These are phyloP conservation scores for Zoroaster sp. DNA, from an alignment of 53 echinoderm and acorn worm species.

Conservation along the genomic window DNA sequence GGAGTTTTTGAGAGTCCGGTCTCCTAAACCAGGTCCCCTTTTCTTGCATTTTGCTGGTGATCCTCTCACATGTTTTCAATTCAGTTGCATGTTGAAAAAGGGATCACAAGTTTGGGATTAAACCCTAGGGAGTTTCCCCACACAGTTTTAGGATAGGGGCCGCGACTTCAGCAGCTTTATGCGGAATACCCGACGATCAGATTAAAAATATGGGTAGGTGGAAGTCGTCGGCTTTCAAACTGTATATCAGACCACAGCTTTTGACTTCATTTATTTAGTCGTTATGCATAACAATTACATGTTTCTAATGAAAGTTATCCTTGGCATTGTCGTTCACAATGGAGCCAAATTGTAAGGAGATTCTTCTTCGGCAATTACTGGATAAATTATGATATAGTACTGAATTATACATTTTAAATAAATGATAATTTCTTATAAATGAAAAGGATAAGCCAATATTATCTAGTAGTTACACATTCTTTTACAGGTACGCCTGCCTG, in stretches of 20 bases:
- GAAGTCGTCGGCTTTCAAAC: neutral
- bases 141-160: slow-evolving; percentile 30
- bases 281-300: too few species aligned
- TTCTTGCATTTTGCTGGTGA: neutral
- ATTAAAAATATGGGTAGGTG: neutral
- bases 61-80: neutral
- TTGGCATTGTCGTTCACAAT: too few species aligned
- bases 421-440: too few species aligned
- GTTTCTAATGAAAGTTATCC: too few species aligned
- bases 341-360: too few species aligned
- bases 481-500: too few species aligned
- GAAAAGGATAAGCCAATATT: too few species aligned
- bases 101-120: neutral
- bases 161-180: neutral
- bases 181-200: neutral
- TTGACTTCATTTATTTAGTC: too few species aligned
- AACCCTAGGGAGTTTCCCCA: neutral
- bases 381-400: too few species aligned
- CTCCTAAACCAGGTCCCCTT: neutral
- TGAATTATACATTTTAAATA: too few species aligned
- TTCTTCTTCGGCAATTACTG: too few species aligned
- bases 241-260: neutral
- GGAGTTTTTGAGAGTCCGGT: neutral
- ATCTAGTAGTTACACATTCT: too few species aligned
- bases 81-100: neutral